These are phyloP conservation scores for Syndactyla subalaris DNA, from an alignment of 2,797 vertebrate genomes.

Conservation along the genomic window DNA sequence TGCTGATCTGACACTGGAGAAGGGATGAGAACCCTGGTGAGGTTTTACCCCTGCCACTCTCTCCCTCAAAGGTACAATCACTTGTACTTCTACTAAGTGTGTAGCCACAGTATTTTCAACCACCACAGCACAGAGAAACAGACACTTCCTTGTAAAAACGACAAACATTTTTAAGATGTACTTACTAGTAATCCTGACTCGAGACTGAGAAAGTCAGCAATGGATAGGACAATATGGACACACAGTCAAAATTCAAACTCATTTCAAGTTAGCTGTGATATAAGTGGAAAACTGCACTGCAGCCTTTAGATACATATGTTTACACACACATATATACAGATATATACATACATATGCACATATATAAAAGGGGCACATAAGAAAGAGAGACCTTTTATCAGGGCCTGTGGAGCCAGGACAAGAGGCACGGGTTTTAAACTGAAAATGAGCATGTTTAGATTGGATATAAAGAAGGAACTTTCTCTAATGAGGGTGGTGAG, in stretches of 20 bases:
- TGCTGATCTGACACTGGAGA: neutral
- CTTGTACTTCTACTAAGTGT: neutral
- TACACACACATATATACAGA: neutral
- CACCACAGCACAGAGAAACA: neutral
- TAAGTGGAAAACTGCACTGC: neutral
- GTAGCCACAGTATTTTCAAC: neutral
- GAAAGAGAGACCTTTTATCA: neutral
- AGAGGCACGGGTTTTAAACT: neutral
- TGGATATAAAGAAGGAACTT: accelerated
- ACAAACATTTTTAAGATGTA: neutral
- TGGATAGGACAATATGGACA: accelerated
- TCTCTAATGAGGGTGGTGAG: neutral
- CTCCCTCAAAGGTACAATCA: neutral
- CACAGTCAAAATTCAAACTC: neutral
- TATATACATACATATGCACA: neutral
- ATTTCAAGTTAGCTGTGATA: neutral
- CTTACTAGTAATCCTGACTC: neutral
- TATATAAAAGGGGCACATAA: accelerated
- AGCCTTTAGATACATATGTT: neutral
- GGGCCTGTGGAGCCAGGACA: neutral
- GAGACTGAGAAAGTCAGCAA: neutral
- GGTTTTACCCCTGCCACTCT: neutral
- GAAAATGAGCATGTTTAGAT: neutral
- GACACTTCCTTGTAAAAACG: neutral
- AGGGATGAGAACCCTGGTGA: neutral